These are phyloP conservation scores for Champsocephalus esox DNA, from an alignment of 2,797 vertebrate genomes.

Conservation along the genomic window DNA sequence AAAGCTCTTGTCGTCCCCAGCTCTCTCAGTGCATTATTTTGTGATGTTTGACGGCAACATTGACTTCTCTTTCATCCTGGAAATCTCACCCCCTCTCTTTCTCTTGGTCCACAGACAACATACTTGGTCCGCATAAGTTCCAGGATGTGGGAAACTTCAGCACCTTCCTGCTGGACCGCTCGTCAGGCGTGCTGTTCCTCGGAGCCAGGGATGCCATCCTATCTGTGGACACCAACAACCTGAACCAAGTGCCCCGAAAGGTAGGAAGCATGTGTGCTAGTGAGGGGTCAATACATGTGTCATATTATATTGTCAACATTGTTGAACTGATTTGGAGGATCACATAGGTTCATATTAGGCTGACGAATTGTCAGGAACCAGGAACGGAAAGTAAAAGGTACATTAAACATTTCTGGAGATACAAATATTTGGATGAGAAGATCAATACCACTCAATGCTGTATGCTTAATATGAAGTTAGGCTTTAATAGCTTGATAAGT, in stretches of 20 bases:
- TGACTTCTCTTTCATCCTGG: neutral
- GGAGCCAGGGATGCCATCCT: slow-evolving; percentile 87
- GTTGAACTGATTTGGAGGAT: no score
- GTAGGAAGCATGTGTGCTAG: slow-evolving; percentile 48
- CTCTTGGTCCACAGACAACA: slow-evolving; percentile 33
- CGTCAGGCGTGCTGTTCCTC: slow-evolving; percentile 82
- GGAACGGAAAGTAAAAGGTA: no score
- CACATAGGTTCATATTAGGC: no score
- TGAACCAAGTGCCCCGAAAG: slow-evolving; percentile 50
- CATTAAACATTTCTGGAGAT: no score
- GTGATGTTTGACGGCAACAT: slow-evolving; percentile 2
- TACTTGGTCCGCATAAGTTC: slow-evolving; percentile 69
- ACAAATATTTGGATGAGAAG: no score
- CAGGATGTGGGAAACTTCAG: slow-evolving; percentile 80
- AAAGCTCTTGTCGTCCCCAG: no score
- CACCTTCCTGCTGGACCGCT: slow-evolving; percentile 84
- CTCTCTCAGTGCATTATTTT: neutral
- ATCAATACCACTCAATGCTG: no score
- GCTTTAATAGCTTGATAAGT: no score
- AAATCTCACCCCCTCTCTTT: slow-evolving; percentile 1
- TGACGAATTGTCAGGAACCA: no score
- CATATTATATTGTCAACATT: neutral
- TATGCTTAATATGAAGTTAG: no score
- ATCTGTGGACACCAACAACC: slow-evolving; percentile 79
- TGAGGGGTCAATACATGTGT: neutral